Base-by-base conservation (phyloP, 2,113 vertebrate species). In the Bufo gargarizans region DNA sequence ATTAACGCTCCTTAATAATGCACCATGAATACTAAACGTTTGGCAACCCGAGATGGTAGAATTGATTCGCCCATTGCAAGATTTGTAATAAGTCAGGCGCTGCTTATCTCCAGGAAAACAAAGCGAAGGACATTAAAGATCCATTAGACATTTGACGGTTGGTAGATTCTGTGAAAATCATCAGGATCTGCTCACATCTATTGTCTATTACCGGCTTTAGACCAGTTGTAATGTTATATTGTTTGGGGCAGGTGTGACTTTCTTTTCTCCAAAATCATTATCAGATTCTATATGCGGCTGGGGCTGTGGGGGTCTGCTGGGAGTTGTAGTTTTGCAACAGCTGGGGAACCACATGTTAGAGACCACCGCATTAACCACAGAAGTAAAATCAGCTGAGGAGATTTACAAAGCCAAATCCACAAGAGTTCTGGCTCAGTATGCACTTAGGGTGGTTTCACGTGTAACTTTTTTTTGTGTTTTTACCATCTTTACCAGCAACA, bases 21-120 rank as follows among this genome's bases (percentile, higher is more conserved):
- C n/a, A 20, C 61, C 61, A 65, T 65, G 61, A 65, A 65, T 65
- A 65, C 67, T 71, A 22, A 67, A 22, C 22, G 65, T 67, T 67
- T 67, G 61, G 61, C 61, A 63, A 63, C 20, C 65, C 7, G 65
- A 71, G 67, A 69, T 69, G n/a, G 17, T 69, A 13, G 22, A 71
- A 71, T 71, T 43, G 22, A 71, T 71, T 71, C 12, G 5, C n/a
- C 67, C 11, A 43, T 9, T 71, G 33, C 67, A 33, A 13, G n/a
- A 71, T 71, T 71, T 33, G 67, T 43, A 71, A 71, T 71, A 43
- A 71, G 67, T 71, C 67, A 71, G 67, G 67, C 67, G n/a, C 67
- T 71, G 67, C 67, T 71, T 71, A 71, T 71, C 22, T 33, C 67
- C 43, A 22, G 67, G 22, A 71, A 71, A 71, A 71, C 67, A 43